phyloP scores from a whole-genome alignment of 2,797 vertebrate species.

The Phrynocephalus guinanensis region DNA sequence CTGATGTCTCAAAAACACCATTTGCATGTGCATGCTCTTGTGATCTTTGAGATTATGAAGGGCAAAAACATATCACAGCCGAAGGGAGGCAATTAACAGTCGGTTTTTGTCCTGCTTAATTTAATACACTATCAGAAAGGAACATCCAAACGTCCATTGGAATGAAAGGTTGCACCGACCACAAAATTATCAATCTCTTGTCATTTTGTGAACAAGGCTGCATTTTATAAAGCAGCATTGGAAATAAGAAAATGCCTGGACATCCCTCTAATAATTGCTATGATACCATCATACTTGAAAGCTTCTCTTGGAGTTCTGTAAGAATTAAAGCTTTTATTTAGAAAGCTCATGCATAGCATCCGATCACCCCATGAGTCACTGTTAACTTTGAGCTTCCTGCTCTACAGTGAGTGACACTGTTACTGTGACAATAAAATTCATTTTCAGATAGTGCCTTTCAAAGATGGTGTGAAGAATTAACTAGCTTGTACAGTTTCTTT shows the following conservation, averaged over 20 bases:
- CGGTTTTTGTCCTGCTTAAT: conserved; percentile 13
- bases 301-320: conserved; percentile 8
- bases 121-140: not conserved
- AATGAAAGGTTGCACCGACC: not conserved
- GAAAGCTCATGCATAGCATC: not conserved
- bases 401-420: not conserved
- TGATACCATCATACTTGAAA: conserved; percentile 7
- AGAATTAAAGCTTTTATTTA: not conserved
- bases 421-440: conserved; percentile 11
- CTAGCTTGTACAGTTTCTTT: not conserved
- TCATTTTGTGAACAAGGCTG: not conserved
- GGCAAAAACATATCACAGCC: not conserved
- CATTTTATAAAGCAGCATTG: not conserved
- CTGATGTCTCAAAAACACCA: not conserved
- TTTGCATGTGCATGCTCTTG: not conserved
- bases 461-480: not conserved
- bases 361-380: conserved; percentile 6
- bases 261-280: conserved; percentile 13
- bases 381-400: not conserved
- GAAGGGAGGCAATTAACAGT: conserved; percentile 6
- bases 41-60: not conserved
- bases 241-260: not conserved
- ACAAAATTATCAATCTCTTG: conserved; percentile 39
- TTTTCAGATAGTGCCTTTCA: conserved; percentile 13
- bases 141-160: not conserved